Percentiles rank a stretch among this genome's conserved stretches.
Conservation (phyloP, 2,113 vertebrate genomes). For the Ploceus nigricollis region DNA sequence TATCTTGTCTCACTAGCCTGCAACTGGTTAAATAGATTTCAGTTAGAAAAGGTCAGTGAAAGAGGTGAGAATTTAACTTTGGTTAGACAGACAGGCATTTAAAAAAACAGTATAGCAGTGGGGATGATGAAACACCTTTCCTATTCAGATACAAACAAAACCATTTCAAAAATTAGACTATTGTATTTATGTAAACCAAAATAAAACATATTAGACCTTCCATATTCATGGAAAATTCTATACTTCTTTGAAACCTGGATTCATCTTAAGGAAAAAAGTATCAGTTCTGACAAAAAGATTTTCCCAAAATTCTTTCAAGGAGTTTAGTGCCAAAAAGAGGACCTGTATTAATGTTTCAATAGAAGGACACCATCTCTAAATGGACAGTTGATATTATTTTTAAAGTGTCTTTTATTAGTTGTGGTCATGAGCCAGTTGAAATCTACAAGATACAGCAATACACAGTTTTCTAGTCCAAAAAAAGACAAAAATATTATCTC, state of each 20-base stretch:
- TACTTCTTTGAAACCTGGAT: neutral
- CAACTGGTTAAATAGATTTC: neutral
- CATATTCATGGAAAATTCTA: neutral
- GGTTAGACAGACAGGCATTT: neutral
- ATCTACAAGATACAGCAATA: neutral
- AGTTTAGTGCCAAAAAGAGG: neutral
- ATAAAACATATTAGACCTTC: neutral
- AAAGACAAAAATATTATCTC: neutral
- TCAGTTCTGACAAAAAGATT: neutral
- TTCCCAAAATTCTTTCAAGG: neutral
- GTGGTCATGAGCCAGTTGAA: neutral
- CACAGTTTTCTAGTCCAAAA: neutral
- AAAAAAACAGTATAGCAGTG: fast-evolving
- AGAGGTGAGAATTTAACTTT: neutral
- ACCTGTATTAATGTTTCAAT: neutral
- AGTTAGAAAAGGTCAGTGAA: neutral
- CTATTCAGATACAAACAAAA: neutral
- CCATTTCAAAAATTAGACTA: neutral
- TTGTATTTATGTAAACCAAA: neutral
- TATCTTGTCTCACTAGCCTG: neutral
- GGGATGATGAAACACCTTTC: neutral
- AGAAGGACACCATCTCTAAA: neutral
- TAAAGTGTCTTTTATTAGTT: neutral
- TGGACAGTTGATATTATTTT: neutral
- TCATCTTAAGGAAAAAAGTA: neutral